Percentiles rank a stretch among this genome's conserved stretches.
These are phyloP conservation scores for Leptoteleia sp. DNA, from an alignment of 1,140 invertebrate genomes.

Conservation along the genomic window DNA sequence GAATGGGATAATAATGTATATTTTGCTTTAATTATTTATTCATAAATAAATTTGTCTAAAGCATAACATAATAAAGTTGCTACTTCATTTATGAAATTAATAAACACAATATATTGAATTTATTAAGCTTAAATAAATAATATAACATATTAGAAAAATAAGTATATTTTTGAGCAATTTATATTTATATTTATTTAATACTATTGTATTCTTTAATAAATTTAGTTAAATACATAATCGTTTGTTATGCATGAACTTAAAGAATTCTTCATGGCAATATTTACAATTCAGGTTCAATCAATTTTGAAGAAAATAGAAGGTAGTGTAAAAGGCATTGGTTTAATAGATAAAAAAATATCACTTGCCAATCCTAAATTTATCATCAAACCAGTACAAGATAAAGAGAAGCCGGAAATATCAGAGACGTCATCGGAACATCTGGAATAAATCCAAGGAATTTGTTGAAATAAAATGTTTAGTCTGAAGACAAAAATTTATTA, in stretches of 20 bases:
- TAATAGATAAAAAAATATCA: not conserved
- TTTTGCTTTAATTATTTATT: conserved; percentile 34
- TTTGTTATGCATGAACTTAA: too few relatives aligned
- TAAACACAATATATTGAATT: too few relatives aligned
- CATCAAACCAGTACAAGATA: conserved; percentile 3
- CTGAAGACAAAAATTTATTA: conserved; percentile 53
- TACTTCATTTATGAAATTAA: too few relatives aligned
- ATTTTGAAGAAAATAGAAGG: conserved; percentile 31
- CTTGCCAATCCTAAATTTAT: not conserved
- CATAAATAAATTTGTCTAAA: too few relatives aligned
- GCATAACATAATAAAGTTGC: too few relatives aligned
- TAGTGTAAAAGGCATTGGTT: conserved; percentile 17
- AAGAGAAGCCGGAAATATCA: not conserved
- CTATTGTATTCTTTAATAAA: conserved; percentile 14
- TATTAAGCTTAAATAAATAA: too few relatives aligned
- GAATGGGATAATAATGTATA: conserved; percentile 70
- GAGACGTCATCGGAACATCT: not conserved
- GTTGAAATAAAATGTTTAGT: not conserved
- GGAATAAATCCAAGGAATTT: not conserved
- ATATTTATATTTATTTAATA: conserved; percentile 9
- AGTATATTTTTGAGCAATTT: too few relatives aligned
- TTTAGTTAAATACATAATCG: too few relatives aligned
- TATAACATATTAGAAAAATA: too few relatives aligned
- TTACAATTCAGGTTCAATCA: conserved; percentile 21
- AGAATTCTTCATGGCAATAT: too few relatives aligned